phyloP scores from a whole-genome alignment of 2,113 vertebrate genomes.

The Meriones unguiculatus region DNA sequence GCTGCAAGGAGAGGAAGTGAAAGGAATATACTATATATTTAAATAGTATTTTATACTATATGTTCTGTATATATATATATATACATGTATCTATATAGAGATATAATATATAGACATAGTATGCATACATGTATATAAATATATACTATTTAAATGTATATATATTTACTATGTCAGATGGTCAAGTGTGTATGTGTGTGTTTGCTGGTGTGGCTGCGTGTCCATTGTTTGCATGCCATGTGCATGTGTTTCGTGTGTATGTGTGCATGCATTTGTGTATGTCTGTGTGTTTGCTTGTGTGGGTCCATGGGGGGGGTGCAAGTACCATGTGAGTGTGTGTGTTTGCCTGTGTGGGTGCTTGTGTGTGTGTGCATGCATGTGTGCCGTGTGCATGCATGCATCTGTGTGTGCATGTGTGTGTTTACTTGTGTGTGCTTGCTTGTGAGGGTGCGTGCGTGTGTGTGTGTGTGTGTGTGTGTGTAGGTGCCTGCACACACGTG shows the following conservation, averaged over 20 bases:
- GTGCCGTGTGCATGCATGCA: too few species aligned
- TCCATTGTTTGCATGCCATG: too few species aligned
- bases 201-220: too few species aligned
- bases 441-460: not conserved
- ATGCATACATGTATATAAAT: too few species aligned
- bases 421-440: not conserved
- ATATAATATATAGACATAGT: not conserved
- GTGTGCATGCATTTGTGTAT: too few species aligned
- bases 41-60: too few species aligned
- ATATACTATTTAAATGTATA: not conserved
- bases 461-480: fast-evolving
- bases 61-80: not conserved
- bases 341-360: not conserved
- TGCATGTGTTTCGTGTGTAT: too few species aligned
- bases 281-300: not conserved
- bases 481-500: not conserved
- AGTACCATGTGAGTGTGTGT: not conserved
- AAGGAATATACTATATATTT: not conserved
- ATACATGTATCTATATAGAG: too few species aligned
- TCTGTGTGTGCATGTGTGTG: not conserved
- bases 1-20: not conserved
- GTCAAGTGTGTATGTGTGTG: not conserved
- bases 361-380: not conserved
- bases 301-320: too few species aligned
- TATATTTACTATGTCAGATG: not conserved